Evolutionary conservation across 2,113 vertebrate genomes (phyloP), one percentile per base, ranked within the genome.

Genomic region (Paramisgurnus dabryanus): DNA sequence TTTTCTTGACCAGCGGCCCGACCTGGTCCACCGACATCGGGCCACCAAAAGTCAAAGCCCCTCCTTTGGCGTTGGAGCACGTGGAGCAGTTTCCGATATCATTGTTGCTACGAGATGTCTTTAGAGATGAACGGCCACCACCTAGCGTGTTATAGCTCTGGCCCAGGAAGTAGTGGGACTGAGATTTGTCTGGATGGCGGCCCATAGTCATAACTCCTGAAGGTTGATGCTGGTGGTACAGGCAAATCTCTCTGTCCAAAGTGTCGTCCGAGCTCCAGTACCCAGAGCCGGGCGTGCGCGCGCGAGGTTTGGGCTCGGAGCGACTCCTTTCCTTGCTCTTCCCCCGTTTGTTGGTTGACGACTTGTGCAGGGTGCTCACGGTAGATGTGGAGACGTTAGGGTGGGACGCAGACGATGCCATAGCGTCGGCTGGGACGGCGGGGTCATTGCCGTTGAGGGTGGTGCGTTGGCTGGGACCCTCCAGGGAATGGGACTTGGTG

Each of bases 201-300:
- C 97, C 96, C 65, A 98, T 94, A 0, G 97, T 99, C 97, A 98
- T 99, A 87, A 98, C 94, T 49, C 96, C 96, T 50, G 94, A 94
- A 0, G 96, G 95, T 82, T 93, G 94, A 27, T 93, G 75, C 67
- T 92, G 94, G 22, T 93, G 91, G 80, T 91, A 89, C 53, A 90
- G 86, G 80, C 90, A 91, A 72, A 91, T 86, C 2, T 95, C 95
- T 78, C 94, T 90, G 76, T 95, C 95, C 41, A 99, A 88, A 65
- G 80, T 92, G 85, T 98, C 97, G 0, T 99, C 97, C 0, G 97
- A 99, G 85, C 96, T 99, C 97, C 97, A 98, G 94, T 96, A 98
- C 84, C 96, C 97, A 0, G 97, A 97, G 85, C 95, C 96, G 79
- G 96, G 95, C 17, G 94, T 93, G 61, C 94, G 95, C 87, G 91